Base-by-base conservation (phyloP, 2,888 invertebrate species). In the Geotrupes spiniger region DNA sequence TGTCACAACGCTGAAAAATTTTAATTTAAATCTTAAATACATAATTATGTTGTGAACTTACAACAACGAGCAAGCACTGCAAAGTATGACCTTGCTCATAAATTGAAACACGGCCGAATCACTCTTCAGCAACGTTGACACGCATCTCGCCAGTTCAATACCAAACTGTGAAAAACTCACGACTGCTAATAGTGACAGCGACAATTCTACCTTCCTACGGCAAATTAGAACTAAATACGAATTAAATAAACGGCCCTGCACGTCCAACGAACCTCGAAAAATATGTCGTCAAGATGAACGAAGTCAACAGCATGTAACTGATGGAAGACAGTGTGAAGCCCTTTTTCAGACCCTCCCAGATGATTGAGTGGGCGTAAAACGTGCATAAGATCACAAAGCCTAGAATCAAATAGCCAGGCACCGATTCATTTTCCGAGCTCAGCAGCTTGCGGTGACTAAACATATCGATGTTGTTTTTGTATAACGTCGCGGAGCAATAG, bases 341-440 rank as follows among this genome's bases (percentile, higher is more conserved):
- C 36, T 55, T 56, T 29, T 63, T 62, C 9, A 65, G 46, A 11
- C 61, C 59, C 51, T 68, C 66, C 65, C 66, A 67, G 26, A 65
- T 47, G 9, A 60, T 57, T 31, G 63, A 63, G 44, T 68, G 67
- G 9, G 65, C 56, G 51, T 65, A 68, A 54, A 66, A 70, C 8
- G 66, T 63, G 27, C 61, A 60, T 38, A 69, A 56, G 27, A 69
- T 46, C 17, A 63, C 62, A 45, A 66, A 64, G 12, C 68, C 68
- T 38, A 68, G 51, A 12, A 65, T 46, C 11, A 65, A 57, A 46
- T 65, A 63, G 2, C 59, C 56, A 12, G 62, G 59, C 15, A 61
- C 55, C 5, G 50, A 49, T 9, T 57, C 53, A 16, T 56, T 54
- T 31, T 58, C 53, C 11, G 49, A 16, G 2, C 46, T 36, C 37